Conservation (phyloP, 2,113 vertebrate species). For the Haliaeetus leucogaster region DNA sequence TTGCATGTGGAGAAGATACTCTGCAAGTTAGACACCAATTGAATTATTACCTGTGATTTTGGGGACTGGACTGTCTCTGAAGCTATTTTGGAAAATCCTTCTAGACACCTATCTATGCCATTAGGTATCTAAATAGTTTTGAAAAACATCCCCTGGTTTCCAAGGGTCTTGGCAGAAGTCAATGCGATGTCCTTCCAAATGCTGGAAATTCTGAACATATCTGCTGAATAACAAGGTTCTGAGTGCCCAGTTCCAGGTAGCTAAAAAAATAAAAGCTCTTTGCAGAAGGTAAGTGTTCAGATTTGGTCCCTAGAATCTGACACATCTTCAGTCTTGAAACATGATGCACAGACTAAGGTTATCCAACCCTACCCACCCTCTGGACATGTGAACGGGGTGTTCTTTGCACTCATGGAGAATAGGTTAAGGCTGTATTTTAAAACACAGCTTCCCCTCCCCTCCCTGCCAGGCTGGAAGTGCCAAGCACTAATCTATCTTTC, state of each 20-base stretch:
- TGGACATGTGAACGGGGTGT: background rate
- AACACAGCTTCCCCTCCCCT: background rate
- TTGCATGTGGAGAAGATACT: background rate
- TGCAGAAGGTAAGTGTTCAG: background rate
- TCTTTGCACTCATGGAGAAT: background rate
- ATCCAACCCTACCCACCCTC: background rate
- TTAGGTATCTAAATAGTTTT: background rate
- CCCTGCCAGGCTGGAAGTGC: background rate
- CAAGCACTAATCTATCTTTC: conserved; percentile 4
- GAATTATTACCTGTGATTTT: background rate
- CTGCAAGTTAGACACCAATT: background rate
- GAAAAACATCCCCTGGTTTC: background rate
- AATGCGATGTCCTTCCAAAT: background rate
- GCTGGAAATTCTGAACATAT: background rate
- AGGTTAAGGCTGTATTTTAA: background rate
- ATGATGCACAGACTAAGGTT: background rate
- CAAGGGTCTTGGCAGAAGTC: background rate
- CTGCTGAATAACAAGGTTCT: background rate
- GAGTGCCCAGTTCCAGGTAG: background rate
- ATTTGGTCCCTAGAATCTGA: background rate
- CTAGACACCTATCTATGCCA: background rate
- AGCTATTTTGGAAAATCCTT: background rate
- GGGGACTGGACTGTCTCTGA: background rate
- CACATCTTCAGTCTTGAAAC: background rate
- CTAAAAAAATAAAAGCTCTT: background rate